phyloP scores from a whole-genome alignment of 2,888 invertebrate genomes.

The Belgica antarctica region DNA sequence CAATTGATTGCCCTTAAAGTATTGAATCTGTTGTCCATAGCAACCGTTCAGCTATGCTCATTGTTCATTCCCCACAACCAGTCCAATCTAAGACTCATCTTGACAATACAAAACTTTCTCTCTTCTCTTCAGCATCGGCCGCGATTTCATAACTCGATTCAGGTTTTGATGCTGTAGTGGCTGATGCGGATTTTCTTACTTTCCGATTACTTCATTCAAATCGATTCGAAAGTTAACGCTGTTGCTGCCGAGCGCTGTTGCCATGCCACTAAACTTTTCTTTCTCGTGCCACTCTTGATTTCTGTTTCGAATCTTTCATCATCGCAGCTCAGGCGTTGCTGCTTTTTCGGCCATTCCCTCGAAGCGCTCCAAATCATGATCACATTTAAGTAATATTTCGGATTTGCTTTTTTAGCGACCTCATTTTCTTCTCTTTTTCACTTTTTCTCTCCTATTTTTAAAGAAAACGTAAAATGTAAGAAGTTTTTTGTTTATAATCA shows the following conservation, averaged over 20 bases:
- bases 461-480: neutral
- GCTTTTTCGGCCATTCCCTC: neutral
- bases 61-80: neutral
- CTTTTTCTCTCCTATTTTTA: slow-evolving; percentile 3
- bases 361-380: neutral
- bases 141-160: slow-evolving; percentile 31
- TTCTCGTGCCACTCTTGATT: neutral
- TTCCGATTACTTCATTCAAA: slow-evolving; percentile 35
- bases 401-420: neutral
- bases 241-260: slow-evolving; percentile 11
- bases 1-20: no score
- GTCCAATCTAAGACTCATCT: no score
- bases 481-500: neutral
- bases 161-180: neutral
- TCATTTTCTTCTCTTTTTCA: slow-evolving; percentile 12
- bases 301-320: neutral
- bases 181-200: slow-evolving; percentile 37
- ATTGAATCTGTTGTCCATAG: neutral
- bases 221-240: slow-evolving; percentile 1
- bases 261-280: neutral
- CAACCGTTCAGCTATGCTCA: neutral
- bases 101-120: slow-evolving; percentile 34
- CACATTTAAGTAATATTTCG: neutral
- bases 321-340: no score
- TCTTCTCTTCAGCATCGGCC: slow-evolving; percentile 10